Evolutionary conservation across 1,140 invertebrate species (phyloP), one percentile per base, ranked within the genome.

Genomic region (Sycophaga agraensis): DNA sequence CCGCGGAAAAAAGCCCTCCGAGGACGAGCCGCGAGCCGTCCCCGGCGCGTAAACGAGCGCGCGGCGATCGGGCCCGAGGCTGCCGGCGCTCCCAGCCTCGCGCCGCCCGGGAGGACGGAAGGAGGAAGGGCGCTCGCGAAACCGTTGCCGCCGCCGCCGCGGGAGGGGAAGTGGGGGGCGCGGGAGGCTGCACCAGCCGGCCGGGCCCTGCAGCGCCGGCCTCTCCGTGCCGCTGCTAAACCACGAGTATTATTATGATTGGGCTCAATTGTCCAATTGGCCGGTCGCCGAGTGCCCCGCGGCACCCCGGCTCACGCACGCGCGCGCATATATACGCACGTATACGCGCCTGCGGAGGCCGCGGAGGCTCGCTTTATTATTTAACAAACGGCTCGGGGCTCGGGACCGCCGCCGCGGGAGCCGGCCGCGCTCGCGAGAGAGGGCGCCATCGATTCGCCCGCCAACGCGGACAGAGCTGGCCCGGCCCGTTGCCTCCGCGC

Each of bases 221-320:
- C 35, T 40, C 39, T 48, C 40, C 22, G 24, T 24, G 2, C 35
- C 2, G 14, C 26, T 8, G 22, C 24, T 39, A 48, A 61, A 53
- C 37, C 46, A 48, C 42, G 9, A 53, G 40, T 55, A 73, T 73
- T 76, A 78, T 80, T 79, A 76, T 78, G 75, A 81, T 80, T 81
- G 76, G 71, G 75, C 75, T 79, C 78, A 81, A 81, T 81, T 81
- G 79, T 81, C 66, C 78, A 80, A 79, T 81, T 81, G 75, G 55
- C 66, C 69, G 73, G 72, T 79, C 77, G 72, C 76, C 79, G 77
- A 80, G 78, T 79, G 74, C 66, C 70, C 61, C 57, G 63, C 59
- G 54, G 64, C 35, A 39, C 54, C 22, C n/a, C n/a, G n/a, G n/a
- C n/a, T n/a, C n/a, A n/a, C n/a, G n/a, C n/a, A n/a, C n/a, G n/a